Evolutionary conservation across 1,140 invertebrate species (phyloP).

Genomic region (Papilio glaucus): DNA sequence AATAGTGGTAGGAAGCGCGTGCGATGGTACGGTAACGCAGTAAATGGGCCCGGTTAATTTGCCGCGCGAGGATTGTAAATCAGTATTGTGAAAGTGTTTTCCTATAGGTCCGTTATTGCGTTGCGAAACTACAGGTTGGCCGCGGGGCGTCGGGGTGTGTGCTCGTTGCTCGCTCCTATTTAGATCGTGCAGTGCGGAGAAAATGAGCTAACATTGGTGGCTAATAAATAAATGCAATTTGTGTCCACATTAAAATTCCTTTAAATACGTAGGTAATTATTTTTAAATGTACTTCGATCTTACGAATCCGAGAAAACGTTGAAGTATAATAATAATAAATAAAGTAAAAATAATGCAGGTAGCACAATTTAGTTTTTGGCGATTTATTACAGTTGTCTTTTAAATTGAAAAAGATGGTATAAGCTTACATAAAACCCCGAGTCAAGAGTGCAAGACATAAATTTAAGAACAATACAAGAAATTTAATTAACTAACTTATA

Average conservation of each 20-base stretch:
- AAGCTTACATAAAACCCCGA: too few relatives aligned
- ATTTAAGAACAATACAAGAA: too few relatives aligned
- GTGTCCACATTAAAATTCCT: neutral
- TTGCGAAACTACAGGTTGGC: constrained; percentile 20
- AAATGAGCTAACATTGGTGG: constrained; percentile 22
- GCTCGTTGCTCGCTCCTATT: constrained; percentile 16
- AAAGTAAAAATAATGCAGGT: too few relatives aligned
- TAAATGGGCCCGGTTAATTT: constrained; percentile 54
- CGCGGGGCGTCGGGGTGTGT: constrained; percentile 16
- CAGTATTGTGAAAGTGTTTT: constrained; percentile 54
- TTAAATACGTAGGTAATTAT: too few relatives aligned
- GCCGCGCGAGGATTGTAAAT: constrained; percentile 55
- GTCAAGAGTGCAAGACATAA: too few relatives aligned
- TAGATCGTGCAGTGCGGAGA: constrained; percentile 13
- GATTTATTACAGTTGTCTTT: too few relatives aligned
- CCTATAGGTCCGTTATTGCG: constrained; percentile 33
- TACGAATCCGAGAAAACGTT: too few relatives aligned
- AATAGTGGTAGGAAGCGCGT: constrained; percentile 52
- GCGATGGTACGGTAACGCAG: constrained; percentile 49
- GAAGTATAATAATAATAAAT: too few relatives aligned
- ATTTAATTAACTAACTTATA: neutral
- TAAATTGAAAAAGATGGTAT: neutral
- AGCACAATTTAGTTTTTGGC: too few relatives aligned
- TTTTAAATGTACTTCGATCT: too few relatives aligned
- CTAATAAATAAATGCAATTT: neutral